These are phyloP conservation scores for Teleopsis dalmanni DNA, from an alignment of 1,140 invertebrate species.

Conservation along the genomic window DNA sequence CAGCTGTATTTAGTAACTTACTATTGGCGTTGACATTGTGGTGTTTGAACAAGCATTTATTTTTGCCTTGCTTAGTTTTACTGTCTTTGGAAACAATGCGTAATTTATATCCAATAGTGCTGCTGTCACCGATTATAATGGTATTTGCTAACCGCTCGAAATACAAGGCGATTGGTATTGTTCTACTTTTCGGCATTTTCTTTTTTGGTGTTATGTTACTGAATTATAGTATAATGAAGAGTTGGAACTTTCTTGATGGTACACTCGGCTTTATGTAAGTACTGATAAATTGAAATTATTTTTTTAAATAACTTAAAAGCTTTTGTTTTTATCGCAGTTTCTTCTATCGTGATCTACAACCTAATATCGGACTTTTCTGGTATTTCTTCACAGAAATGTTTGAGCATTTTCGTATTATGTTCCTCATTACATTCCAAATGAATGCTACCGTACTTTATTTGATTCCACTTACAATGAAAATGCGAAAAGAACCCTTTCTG, in stretches of 20 bases:
- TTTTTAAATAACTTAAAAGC: background rate
- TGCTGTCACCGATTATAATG: conserved; percentile 71
- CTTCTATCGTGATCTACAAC: conserved; percentile 85
- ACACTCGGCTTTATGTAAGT: conserved; percentile 82
- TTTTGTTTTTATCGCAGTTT: conserved; percentile 51
- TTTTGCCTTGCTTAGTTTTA: conserved; percentile 53
- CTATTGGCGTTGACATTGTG: conserved; percentile 63
- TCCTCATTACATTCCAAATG: conserved; percentile 94
- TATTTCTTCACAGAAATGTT: conserved; percentile 99
- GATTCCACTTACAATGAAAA: conserved; percentile 75
- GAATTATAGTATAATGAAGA: conserved; percentile 43
- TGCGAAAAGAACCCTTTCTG: conserved; percentile 80
- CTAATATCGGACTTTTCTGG: conserved; percentile 98
- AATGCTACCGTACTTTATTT: conserved; percentile 88
- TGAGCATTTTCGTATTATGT: conserved; percentile 93
- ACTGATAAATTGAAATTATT: conserved; percentile 4
- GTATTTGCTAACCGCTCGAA: conserved; percentile 40
- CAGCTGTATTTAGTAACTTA: conserved; percentile 84
- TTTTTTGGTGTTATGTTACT: conserved; percentile 20
- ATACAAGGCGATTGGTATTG: conserved; percentile 12
- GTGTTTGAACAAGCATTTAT: conserved; percentile 59
- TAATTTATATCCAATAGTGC: conserved; percentile 76
- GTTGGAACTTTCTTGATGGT: conserved; percentile 65
- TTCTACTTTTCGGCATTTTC: conserved; percentile 35
- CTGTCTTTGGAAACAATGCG: conserved; percentile 74